A percentile compares a stretch with the other conserved stretches of the same genome.
Evolutionary conservation across 1,140 invertebrate species (phyloP).

Genomic region (Dendrolimus kikuchii): DNA sequence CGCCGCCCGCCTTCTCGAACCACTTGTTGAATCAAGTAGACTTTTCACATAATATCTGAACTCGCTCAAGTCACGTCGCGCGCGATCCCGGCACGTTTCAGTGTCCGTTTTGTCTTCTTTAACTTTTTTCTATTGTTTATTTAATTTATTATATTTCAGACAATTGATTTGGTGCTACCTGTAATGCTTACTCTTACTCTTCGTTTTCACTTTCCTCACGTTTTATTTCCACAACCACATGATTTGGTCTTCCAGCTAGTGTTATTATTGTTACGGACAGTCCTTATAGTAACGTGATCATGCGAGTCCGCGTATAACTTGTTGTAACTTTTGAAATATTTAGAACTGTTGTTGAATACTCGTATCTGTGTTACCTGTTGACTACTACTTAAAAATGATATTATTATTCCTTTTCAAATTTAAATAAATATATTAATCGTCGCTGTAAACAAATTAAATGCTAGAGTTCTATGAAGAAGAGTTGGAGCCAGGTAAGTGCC

Average conservation of each 20-base stretch:
- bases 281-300: slow-evolving; percentile 35
- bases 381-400: slow-evolving; percentile 44
- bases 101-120: slow-evolving; percentile 6
- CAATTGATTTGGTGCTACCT: slow-evolving; percentile 22
- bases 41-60: slow-evolving; percentile 43
- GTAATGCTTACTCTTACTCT: slow-evolving; percentile 60
- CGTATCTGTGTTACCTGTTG: slow-evolving; percentile 68
- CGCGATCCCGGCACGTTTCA: slow-evolving; percentile 22
- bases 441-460: slow-evolving; percentile 43
- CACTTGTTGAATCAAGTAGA: slow-evolving; percentile 65
- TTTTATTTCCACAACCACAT: slow-evolving; percentile 38
- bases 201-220: slow-evolving; percentile 37
- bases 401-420: slow-evolving; percentile 38
- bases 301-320: slow-evolving; percentile 32
- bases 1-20: slow-evolving; percentile 46
- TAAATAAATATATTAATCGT: slow-evolving; percentile 35
- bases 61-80: slow-evolving; percentile 35
- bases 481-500: slow-evolving; percentile 37
- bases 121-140: slow-evolving; percentile 10
- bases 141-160: slow-evolving; percentile 14
- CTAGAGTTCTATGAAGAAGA: slow-evolving; percentile 19
- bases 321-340: slow-evolving; percentile 62
- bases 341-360: slow-evolving; percentile 60
- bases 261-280: slow-evolving; percentile 56
- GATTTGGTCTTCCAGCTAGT: slow-evolving; percentile 49